phyloP scores from a whole-genome alignment of 2,888 invertebrate genomes.

The Aplocera efformata region DNA sequence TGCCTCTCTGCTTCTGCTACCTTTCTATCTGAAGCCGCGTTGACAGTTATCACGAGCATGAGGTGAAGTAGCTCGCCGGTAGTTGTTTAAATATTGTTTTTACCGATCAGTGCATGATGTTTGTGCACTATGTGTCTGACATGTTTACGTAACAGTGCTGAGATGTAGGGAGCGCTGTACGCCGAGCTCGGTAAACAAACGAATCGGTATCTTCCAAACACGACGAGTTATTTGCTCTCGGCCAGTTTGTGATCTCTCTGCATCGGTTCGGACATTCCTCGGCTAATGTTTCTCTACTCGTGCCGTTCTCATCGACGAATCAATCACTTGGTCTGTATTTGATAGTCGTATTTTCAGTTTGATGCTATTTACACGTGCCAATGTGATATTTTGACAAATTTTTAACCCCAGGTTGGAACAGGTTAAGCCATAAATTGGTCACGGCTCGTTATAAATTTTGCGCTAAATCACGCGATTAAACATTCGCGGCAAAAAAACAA shows the following conservation, averaged over 20 bases:
- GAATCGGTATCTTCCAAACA: slow-evolving; percentile 52
- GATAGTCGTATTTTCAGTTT: no score
- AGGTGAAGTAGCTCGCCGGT: slow-evolving; percentile 43
- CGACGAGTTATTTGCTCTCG: slow-evolving; percentile 50
- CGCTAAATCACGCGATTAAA: slow-evolving; percentile 23
- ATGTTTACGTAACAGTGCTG: slow-evolving; percentile 72
- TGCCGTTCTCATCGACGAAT: no score
- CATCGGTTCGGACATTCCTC: slow-evolving; percentile 30
- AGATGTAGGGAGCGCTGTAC: slow-evolving; percentile 45
- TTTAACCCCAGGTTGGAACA: not conserved
- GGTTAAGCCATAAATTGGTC: no score
- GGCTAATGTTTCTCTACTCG: slow-evolving; percentile 6
- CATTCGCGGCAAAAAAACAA: slow-evolving; percentile 30
- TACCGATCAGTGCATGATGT: slow-evolving; percentile 73
- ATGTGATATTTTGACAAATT: slow-evolving; percentile 1
- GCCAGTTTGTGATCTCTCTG: slow-evolving; percentile 41
- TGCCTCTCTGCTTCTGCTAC: not conserved
- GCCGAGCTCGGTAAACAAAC: slow-evolving; percentile 43
- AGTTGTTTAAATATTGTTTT: slow-evolving; percentile 74
- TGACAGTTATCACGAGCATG: slow-evolving; percentile 15
- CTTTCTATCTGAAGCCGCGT: not conserved
- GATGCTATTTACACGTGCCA: no score
- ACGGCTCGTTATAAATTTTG: not conserved
- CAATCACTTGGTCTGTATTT: no score
- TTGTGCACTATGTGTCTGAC: slow-evolving; percentile 60